Base-by-base conservation (phyloP, 2,797 vertebrate genomes). In the Lagothrix lagotricha region DNA sequence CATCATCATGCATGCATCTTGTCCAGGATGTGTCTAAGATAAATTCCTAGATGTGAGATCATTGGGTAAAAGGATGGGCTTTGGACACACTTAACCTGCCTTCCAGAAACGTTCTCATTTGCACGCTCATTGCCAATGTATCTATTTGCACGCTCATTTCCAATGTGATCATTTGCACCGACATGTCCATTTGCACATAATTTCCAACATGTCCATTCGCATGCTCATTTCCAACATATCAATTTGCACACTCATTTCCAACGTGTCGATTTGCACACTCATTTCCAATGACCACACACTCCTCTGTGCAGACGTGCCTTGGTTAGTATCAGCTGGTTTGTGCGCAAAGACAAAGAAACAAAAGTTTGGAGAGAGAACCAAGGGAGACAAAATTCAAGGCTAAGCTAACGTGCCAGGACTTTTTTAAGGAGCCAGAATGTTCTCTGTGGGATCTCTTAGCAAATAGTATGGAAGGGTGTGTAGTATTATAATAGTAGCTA, bases 401-500 rank as follows among this genome's bases (percentile, higher is more conserved):
- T 7, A 67, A 33, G 28, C 26, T 7, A 4, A 4, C 50, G 7
- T 44, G 39, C 93, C 2, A 1, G 44, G 57, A 41, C 4, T 48
- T 67, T 82, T 83, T 72, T 46, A 28, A 52, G 83, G 57, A 76
- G 46, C 80, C 64, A 57, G 95, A 90, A 72, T 22, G 28, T 75
- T 88, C 97, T 95, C 82, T 46, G 81, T 90, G 79, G 80, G 90
- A 26, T 88, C 57, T 81, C 82, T 48, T 61, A 11, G 77, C 0
- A 0, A 75, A 52, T 9, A 39, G 75, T 26, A 48, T 1, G 3
- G 82, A 70, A 39, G 12, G 10, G 19, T 64, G 44, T 6, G 1
- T 61, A 73, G 95, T 80, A 64, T 75, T 80, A 30, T 70, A 91
- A 81, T 80, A 94, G 97, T 84, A 95, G 95, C 95, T 54, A 87